phyloP scores from a whole-genome alignment of 2,888 invertebrate genomes.

The Drosophila nigricruria region DNA sequence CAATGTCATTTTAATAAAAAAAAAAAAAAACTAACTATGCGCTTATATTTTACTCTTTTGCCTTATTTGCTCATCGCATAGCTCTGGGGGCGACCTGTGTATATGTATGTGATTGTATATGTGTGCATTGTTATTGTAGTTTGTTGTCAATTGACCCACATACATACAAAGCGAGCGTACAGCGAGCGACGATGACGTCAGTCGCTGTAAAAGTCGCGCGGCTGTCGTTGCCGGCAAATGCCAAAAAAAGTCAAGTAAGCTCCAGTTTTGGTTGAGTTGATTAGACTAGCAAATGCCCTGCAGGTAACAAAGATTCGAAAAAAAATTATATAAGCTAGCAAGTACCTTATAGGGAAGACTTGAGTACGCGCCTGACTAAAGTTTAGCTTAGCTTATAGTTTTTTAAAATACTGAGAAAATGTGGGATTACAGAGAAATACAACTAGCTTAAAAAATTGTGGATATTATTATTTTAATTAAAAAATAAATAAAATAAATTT shows the following conservation, averaged over 20 bases:
- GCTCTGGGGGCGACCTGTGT: conserved; percentile 36
- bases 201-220: conserved; percentile 56
- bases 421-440: no score
- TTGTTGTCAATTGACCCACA: conserved; percentile 82
- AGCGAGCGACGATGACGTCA: conserved; percentile 70
- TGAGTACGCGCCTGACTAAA: no score
- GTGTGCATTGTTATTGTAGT: conserved; percentile 50
- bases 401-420: no score
- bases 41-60: conserved; percentile 68
- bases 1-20: conserved; percentile 78
- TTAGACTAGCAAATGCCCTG: neutral
- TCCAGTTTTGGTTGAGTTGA: neutral
- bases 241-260: conserved; percentile 35
- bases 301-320: neutral
- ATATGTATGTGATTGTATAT: neutral
- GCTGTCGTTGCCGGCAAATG: conserved; percentile 62
- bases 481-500: no score
- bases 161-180: conserved; percentile 47
- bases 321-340: neutral
- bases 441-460: no score
- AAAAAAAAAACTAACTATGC: conserved; percentile 52
- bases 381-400: no score
- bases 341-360: neutral
- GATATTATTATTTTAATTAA: no score
- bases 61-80: conserved; percentile 66